Conservation (phyloP, 2,113 vertebrate species). For the Vidua chalybeata region DNA sequence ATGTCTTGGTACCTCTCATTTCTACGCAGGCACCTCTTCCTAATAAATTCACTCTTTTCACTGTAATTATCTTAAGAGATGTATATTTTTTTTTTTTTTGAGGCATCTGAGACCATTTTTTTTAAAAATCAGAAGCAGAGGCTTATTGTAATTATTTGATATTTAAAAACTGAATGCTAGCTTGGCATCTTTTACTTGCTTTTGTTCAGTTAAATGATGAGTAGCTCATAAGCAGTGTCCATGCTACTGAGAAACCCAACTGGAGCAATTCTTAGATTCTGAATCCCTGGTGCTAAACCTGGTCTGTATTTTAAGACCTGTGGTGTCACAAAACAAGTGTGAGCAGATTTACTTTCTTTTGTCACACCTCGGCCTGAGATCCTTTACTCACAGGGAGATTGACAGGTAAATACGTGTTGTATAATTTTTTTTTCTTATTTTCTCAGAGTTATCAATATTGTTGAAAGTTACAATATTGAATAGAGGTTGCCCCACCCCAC, state of each 20-base stretch:
- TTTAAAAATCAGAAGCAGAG: neutral
- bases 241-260: neutral
- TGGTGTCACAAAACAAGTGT: neutral
- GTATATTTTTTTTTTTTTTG: neutral
- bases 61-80: neutral
- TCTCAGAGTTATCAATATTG: neutral
- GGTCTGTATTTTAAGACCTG: neutral
- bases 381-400: neutral
- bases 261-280: fast-evolving
- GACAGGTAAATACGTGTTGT: neutral
- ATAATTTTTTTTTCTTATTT: neutral
- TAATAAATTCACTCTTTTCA: neutral
- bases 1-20: neutral
- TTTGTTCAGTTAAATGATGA: neutral
- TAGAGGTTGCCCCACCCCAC: neutral
- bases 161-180: neutral
- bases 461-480: neutral
- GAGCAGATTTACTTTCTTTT: neutral
- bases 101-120: neutral
- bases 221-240: neutral
- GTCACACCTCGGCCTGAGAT: neutral
- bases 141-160: neutral
- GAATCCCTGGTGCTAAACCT: neutral
- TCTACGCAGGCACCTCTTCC: neutral
- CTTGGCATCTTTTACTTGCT: neutral